Conservation (phyloP, 2,888 invertebrate genomes). For the Ferrisia virgata region DNA sequence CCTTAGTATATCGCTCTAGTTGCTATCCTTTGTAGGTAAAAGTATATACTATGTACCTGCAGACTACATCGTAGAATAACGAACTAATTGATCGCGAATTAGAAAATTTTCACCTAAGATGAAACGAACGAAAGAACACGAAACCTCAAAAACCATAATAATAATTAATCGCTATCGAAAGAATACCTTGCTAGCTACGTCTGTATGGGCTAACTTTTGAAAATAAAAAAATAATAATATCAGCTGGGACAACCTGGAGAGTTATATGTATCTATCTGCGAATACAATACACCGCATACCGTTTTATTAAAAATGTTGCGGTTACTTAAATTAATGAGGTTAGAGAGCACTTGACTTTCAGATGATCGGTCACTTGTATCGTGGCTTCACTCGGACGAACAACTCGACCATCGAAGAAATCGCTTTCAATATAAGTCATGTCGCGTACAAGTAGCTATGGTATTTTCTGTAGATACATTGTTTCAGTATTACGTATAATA, state of each 20-base stretch:
- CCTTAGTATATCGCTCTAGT: not conserved
- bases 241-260: not conserved
- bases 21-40: not conserved
- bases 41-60: not conserved
- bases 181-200: no score
- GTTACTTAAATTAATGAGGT: slow-evolving; percentile 10
- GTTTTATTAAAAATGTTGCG: not conserved
- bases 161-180: not conserved
- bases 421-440: not conserved
- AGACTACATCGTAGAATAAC: not conserved
- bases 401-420: not conserved
- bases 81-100: not conserved
- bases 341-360: slow-evolving; percentile 24
- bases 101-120: not conserved
- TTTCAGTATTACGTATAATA: no score
- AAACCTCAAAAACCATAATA: not conserved
- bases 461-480: no score
- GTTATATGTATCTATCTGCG: not conserved
- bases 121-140: not conserved
- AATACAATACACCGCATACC: not conserved
- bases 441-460: no score
- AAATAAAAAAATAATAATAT: not conserved
- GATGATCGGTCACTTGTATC: slow-evolving; percentile 17
- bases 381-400: not conserved
- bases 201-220: not conserved